Conservation (phyloP, 2,888 invertebrate species). For the Byasa hedistus region DNA sequence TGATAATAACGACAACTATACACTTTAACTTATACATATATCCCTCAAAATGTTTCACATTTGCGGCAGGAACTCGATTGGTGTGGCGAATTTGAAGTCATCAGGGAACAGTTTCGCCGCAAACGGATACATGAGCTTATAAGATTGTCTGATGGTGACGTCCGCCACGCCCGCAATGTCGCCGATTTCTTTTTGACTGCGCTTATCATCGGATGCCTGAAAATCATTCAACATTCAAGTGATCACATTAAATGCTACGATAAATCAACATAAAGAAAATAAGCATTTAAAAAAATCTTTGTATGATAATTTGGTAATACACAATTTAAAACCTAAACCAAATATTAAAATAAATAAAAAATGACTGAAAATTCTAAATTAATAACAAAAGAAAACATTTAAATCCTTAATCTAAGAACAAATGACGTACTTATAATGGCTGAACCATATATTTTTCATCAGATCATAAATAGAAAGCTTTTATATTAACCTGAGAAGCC, state of each 20-base stretch:
- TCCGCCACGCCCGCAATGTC: conserved; percentile 99
- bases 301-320: no score
- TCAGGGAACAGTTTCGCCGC: conserved; percentile 96
- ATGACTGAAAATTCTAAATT: no score
- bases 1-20: conserved; percentile 3
- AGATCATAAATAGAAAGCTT: neutral
- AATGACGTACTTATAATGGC: no score
- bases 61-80: conserved; percentile 95
- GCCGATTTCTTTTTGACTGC: conserved; percentile 98
- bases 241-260: no score
- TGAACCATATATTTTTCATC: neutral
- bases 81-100: conserved; percentile 96
- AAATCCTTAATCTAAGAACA: no score
- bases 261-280: no score
- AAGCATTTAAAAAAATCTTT: no score
- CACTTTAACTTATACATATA: conserved; percentile 18
- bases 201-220: conserved; percentile 94
- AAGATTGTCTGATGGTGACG: conserved; percentile 97
- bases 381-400: no score
- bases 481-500: conserved; percentile 91
- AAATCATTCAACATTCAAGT: conserved; percentile 29
- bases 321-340: no score
- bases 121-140: conserved; percentile 97
- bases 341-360: no score
- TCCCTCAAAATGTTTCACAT: conserved; percentile 75